Conservation (phyloP, 2,113 vertebrate species). For the Motacilla tschutschensis region DNA sequence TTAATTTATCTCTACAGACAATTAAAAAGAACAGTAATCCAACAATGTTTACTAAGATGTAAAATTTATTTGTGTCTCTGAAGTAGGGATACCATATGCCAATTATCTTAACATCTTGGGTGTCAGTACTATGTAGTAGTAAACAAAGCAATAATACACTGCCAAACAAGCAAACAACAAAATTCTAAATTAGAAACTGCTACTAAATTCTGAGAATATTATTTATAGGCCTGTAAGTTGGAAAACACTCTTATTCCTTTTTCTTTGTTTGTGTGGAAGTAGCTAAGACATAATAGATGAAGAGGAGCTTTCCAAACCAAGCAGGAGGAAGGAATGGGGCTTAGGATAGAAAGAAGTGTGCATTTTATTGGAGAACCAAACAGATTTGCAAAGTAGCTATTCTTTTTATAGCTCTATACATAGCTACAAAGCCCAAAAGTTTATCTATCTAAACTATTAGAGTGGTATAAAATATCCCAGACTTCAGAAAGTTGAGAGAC, state of each 20-base stretch:
- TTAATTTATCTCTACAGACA: constrained; percentile 19
- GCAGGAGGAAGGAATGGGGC: not conserved
- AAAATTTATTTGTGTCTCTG: not conserved
- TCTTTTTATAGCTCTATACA: not conserved
- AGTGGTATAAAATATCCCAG: not conserved
- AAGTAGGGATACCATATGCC: constrained; percentile 4
- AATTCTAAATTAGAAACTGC: not conserved
- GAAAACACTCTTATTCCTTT: not conserved
- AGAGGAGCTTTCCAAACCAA: not conserved
- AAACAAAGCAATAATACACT: constrained; percentile 46
- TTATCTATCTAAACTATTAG: not conserved
- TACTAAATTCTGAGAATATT: not conserved
- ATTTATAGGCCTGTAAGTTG: not conserved
- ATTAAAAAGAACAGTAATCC: not conserved
- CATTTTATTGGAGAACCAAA: not conserved
- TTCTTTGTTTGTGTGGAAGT: not conserved
- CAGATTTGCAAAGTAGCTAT: not conserved
- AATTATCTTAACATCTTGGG: not conserved
- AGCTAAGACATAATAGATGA: not conserved
- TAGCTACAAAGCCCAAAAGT: not conserved
- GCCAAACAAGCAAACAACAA: constrained; percentile 26
- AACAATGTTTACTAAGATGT: constrained; percentile 25
- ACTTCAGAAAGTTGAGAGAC: not conserved
- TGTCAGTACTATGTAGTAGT: constrained; percentile 4
- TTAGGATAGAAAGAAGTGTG: not conserved